Evolutionary conservation across 2,797 vertebrate genomes (phyloP), one percentile per base, ranked within the genome.

Genomic region (Chloroceryle amazona): DNA sequence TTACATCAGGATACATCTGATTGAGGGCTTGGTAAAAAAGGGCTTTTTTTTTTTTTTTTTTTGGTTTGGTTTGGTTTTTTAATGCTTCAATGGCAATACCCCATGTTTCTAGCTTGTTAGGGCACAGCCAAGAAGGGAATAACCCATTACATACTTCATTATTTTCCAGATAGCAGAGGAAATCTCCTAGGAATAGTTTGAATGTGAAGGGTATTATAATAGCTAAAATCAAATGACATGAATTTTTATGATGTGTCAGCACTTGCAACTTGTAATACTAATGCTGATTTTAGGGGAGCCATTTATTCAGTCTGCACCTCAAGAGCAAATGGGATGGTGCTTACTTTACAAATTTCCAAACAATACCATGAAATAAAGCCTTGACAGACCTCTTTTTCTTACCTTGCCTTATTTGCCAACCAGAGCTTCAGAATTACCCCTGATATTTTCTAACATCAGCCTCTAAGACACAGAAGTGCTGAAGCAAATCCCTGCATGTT

Each of bases 131-230:
- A 58, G 83, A 92, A 92, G 88, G 93, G 88, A 95, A 93, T 93
- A 95, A 82, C 44, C 83, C 81, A 79, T 96, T 90, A 96, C 17
- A 25, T 62, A 44, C 76, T 93, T 96, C 94, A 93, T 95, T 96
- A 96, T 86, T 96, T 96, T 96, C 81, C 70, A 90, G 86, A 86
- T 47, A 97, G 51, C 22, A 89, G 41, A 47, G 25, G 63, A 90
- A 93, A 57, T 96, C 92, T 92, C 92, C 67, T 28, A 87, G 93
- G 96, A 86, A 81, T 86, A 90, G 81, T 76, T 80, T 78, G 94
- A 93, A 94, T 81, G 35, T 63, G 86, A 92, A 84, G 62, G 58
- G 63, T 84, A 81, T 80, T 68, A 41, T 29, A 82, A 84, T 82
- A 60, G 26, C 86, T 76, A 70, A 90, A 93, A 94, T 60, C 60